A percentile compares a stretch with the other conserved stretches of the same genome.
These are phyloP conservation scores for Eupithecia subfuscata DNA, from an alignment of 2,888 invertebrate species.

Conservation along the genomic window DNA sequence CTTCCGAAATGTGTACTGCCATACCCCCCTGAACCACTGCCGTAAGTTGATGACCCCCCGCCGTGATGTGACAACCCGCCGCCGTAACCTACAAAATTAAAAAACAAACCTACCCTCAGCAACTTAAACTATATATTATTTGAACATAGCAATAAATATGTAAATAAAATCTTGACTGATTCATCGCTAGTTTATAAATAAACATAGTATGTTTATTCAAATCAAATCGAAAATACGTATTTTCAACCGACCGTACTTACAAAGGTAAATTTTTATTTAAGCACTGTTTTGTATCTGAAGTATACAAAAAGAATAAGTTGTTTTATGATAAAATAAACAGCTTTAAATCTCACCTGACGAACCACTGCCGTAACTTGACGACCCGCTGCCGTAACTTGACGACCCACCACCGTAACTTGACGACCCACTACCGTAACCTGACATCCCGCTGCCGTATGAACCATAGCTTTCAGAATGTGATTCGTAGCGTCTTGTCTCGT, in stretches of 20 bases:
- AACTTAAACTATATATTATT: too few species aligned
- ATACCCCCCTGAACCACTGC: background rate
- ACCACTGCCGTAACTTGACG: conserved; percentile 3
- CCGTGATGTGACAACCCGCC: background rate
- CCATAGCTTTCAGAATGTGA: background rate
- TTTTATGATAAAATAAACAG: background rate
- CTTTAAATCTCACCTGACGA: background rate
- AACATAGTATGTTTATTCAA: background rate
- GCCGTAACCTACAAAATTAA: background rate
- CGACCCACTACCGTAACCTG: background rate
- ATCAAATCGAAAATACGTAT: background rate
- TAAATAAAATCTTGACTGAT: background rate
- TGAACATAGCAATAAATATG: too few species aligned
- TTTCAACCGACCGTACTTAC: background rate
- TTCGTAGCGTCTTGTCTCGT: conserved; percentile 19
- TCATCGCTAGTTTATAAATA: background rate
- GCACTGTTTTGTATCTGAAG: background rate
- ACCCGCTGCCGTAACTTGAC: conserved; percentile 1
- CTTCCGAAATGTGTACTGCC: conserved; percentile 30
- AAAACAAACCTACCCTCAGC: background rate
- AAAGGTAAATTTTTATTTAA: background rate
- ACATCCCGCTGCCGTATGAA: background rate
- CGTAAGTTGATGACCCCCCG: background rate
- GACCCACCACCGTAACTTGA: conserved; percentile 2
- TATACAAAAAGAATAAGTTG: background rate